Evolutionary conservation across 2,113 vertebrate genomes (phyloP).

Genomic region (Abramis brama): DNA sequence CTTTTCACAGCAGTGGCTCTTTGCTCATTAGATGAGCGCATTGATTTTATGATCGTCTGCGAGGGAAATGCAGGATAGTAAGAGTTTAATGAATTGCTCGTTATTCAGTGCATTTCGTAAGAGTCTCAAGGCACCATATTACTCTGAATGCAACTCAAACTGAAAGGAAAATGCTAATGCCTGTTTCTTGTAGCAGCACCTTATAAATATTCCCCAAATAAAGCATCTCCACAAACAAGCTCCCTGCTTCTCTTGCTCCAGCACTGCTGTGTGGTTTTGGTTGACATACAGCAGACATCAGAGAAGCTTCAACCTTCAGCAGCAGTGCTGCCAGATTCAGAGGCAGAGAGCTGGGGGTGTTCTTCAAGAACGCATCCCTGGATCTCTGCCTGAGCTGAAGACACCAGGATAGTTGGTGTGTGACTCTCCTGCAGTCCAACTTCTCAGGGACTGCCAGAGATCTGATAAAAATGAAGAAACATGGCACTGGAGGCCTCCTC

Average conservation of each 20-base stretch:
- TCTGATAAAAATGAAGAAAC: slow-evolving; percentile 32
- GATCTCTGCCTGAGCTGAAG: slow-evolving; percentile 30
- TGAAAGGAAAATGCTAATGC: slow-evolving; percentile 27
- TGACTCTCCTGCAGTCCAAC: slow-evolving; percentile 25
- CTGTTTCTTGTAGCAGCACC: background rate
- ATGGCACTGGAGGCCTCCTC: slow-evolving; percentile 7
- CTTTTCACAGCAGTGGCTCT: slow-evolving; percentile 17
- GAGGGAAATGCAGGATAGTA: slow-evolving; percentile 1
- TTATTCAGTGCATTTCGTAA: slow-evolving; percentile 12
- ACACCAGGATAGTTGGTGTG: slow-evolving; percentile 16
- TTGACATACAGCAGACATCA: slow-evolving; percentile 27
- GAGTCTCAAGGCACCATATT: slow-evolving; percentile 11
- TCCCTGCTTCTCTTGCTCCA: slow-evolving; percentile 16
- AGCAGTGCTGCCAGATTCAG: slow-evolving; percentile 22
- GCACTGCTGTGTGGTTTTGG: slow-evolving; percentile 23
- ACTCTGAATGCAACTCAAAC: slow-evolving; percentile 5
- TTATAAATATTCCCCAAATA: slow-evolving; percentile 29
- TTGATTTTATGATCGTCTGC: slow-evolving; percentile 21
- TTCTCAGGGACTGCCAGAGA: slow-evolving; percentile 39
- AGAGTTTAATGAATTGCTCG: slow-evolving; percentile 41
- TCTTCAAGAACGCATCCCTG: slow-evolving; percentile 33
- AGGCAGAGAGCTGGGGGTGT: slow-evolving; percentile 18
- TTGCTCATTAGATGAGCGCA: slow-evolving; percentile 22
- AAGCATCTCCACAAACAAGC: slow-evolving; percentile 30
- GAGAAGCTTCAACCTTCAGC: slow-evolving; percentile 17